Evolutionary conservation across 2,113 vertebrate genomes (phyloP).

Genomic region (Sinocyclocheilus rhinocerous): DNA sequence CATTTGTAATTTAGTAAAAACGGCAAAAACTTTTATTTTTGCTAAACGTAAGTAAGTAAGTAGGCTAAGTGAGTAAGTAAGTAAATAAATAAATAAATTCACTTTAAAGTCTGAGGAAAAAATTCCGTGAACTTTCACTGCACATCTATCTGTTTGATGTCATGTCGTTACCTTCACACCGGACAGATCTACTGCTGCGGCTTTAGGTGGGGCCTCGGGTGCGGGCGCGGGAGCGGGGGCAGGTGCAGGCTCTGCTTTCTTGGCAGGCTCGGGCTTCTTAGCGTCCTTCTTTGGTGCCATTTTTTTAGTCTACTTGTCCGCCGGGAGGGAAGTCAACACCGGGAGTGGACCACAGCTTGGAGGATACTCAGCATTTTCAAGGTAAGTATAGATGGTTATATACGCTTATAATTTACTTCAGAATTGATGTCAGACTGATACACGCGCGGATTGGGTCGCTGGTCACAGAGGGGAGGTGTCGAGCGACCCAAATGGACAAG

Average conservation of each 20-base stretch:
- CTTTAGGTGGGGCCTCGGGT: constrained; percentile 60
- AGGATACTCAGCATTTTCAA: constrained; percentile 72
- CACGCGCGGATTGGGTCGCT: constrained; percentile 69
- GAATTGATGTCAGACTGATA: constrained; percentile 58
- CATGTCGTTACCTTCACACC: constrained; percentile 73
- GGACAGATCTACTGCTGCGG: constrained; percentile 71
- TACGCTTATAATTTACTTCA: constrained; percentile 73
- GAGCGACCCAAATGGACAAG: constrained; percentile 71
- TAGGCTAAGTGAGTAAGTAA: too few species aligned
- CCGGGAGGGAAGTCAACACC: constrained; percentile 65
- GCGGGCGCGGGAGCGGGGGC: constrained; percentile 66
- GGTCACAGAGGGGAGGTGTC: constrained; percentile 61
- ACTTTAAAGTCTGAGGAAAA: background rate
- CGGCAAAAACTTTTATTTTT: too few species aligned
- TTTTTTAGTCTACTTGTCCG: constrained; percentile 52
- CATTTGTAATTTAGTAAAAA: background rate
- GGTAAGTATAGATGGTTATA: constrained; percentile 74
- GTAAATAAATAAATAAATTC: too few species aligned
- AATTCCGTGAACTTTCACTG: background rate
- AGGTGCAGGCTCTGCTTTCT: constrained; percentile 57
- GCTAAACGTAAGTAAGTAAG: too few species aligned
- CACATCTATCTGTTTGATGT: background rate
- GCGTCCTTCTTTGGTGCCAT: constrained; percentile 84
- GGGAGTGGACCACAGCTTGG: constrained; percentile 71
- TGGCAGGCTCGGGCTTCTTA: constrained; percentile 76